phyloP scores from a whole-genome alignment of 2,797 vertebrate genomes.

The Acomys russatus region DNA sequence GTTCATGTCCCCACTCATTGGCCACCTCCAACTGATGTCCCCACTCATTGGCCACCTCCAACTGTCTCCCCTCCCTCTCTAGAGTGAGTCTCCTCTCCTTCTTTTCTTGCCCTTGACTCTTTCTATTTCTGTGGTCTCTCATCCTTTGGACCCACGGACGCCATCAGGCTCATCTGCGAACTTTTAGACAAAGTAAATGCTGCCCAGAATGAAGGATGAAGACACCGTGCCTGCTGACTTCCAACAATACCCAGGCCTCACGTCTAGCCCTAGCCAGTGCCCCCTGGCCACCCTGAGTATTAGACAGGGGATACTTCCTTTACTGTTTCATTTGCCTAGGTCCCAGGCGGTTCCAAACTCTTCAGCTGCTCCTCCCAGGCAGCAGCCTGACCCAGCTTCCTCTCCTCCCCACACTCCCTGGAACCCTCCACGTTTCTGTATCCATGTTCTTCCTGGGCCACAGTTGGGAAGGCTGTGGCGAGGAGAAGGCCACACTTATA shows the following conservation, averaged over 20 bases:
- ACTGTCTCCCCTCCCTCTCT: neutral
- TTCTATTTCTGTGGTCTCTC: neutral
- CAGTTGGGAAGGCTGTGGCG: constrained; percentile 62
- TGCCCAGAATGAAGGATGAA: neutral
- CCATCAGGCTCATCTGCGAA: neutral
- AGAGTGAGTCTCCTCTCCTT: neutral
- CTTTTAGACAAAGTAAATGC: neutral
- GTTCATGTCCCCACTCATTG: neutral
- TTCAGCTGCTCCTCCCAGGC: neutral
- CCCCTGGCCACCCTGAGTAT: neutral
- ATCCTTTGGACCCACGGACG: neutral
- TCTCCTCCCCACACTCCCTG: neutral
- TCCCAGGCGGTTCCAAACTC: neutral
- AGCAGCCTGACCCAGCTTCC: neutral
- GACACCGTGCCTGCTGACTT: neutral
- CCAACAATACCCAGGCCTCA: neutral
- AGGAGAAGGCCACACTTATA: constrained; percentile 78
- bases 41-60: neutral
- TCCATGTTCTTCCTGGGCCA: neutral
- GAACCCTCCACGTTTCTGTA: neutral
- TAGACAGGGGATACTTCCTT: neutral
- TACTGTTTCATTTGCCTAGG: neutral
- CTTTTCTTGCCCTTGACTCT: neutral
- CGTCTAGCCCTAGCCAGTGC: neutral
- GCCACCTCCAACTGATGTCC: neutral